Conservation (phyloP, 2,797 vertebrate species). For the Epinephelus malabaricus region DNA sequence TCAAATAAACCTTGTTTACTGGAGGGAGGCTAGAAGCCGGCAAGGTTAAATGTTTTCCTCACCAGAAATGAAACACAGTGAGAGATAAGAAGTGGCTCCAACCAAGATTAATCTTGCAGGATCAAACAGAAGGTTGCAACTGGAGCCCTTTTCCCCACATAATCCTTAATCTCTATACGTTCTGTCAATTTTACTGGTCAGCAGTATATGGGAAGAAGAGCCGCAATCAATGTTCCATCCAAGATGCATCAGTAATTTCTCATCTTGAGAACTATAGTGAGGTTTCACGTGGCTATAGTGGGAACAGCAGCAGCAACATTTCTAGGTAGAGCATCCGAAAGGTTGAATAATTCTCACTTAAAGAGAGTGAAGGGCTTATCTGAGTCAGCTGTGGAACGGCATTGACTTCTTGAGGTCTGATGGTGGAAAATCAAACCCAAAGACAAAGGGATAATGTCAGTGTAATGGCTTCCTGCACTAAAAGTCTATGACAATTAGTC, state of each 20-base stretch:
- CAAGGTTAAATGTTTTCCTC: constrained; percentile 61
- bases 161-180: constrained; percentile 37
- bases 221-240: constrained; percentile 17
- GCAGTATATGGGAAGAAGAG: constrained; percentile 15
- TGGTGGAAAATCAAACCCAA: constrained; percentile 28
- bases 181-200: constrained; percentile 28
- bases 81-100: constrained; percentile 42
- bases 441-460: constrained; percentile 15
- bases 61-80: constrained; percentile 47
- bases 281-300: not conserved
- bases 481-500: constrained; percentile 13
- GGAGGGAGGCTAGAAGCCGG: constrained; percentile 19
- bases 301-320: constrained; percentile 6
- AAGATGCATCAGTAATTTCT: constrained; percentile 17
- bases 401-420: constrained; percentile 5
- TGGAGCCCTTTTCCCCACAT: constrained; percentile 3
- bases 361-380: not conserved
- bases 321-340: not conserved
- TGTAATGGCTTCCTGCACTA: constrained; percentile 21
- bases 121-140: constrained; percentile 26
- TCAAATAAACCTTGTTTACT: constrained; percentile 66
- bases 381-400: constrained; percentile 13
- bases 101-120: constrained; percentile 41
- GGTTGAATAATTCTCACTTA: not conserved
- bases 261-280: not conserved